Evolutionary conservation across 2,888 invertebrate species (phyloP), one percentile per base, ranked within the genome.

Genomic region (Helleia helle): DNA sequence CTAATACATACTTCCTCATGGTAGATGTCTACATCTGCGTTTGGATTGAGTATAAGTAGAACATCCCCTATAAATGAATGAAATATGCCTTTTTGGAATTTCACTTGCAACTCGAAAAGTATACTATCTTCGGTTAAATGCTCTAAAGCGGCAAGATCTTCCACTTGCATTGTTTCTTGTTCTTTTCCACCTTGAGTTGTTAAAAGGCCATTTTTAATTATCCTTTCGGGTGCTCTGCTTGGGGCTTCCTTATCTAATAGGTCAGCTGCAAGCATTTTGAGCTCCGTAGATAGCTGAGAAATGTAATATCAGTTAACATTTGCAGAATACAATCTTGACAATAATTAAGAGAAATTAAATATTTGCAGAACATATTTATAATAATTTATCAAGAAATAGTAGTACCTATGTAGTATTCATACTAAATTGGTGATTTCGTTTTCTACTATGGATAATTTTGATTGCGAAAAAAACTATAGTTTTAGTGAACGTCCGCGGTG

Each of bases 51-150:
- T 34, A 92, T 88, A 1, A 95, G 63, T 29, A 95, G 75, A 49
- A 94, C 87, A 58, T 95, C 95, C 1, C 95, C 95, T 38, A 94
- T 84, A 57, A 92, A 95, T 8, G 92, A 92, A 51, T 91, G 93
- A 51, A 88, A 91, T 42, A 87, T 86, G 11, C 92, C 92, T 55
- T 87, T 86, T 15, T 86, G 80, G 55, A 91, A 75, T 56, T 94
- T 88, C 38, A 89, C 88, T 55, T 90, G 88, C 18, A 95, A 64
- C 56, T 92, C 90, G 26, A 88, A 85, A 12, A 94, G 62, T 34
- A 95, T 86, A 36, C 81, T 74, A 39, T 92, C 91, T 63, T 95
- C 94, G n/a, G 88, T 88, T 3, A 94, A 77, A 42, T 85, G 77
- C 47, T 93, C 92, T 34, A 95, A 69, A 2, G 92, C 92, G 0